Evolutionary conservation across 2,797 vertebrate species (phyloP), one percentile per base, ranked within the genome.

Genomic region (Hozukius guyotensis): DNA sequence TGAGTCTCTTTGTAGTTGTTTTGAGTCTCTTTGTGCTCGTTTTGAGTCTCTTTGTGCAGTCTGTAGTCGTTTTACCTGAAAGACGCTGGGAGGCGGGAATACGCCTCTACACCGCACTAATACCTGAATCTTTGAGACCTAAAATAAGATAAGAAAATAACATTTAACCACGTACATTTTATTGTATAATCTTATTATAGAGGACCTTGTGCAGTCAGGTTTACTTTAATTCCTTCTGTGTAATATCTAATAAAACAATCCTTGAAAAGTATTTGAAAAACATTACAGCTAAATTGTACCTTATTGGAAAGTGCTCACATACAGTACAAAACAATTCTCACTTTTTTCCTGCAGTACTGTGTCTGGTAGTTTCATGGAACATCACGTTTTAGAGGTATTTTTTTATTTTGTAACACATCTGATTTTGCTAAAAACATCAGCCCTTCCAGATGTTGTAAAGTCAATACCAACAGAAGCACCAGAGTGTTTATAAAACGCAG

Each of bases 401-500:
- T 73, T 68, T 71, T 55, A 56, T 27, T 77, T 49, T 38, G 1
- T 20, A 29, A 66, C 20, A 6, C 14, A 32, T 63, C 27, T 61
- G 18, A 75, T 29, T 49, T 77, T 31, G 5, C 10, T 57, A 34
- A 77, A 66, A 36, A 61, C 25, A 46, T 29, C 3, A 81, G 73
- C 75, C 79, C 77, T 84, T 89, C 65, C 20, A 75, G 29, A 77
- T 81, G 69, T 77, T 77, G 61, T 25, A 24, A 53, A 84, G 24
- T 66, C n/a, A 68, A 31, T 29, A 18, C 61, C n/a, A 73, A 80
- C 75, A 81, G 25, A 77, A 76, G 1, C 9, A 34, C 32, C 32
- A 34, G 0, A 14, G 9, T 81, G 20, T 82, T 60, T 42, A 65
- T 57, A 77, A 85, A 85, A 72, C 63, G 18, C 53, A 66, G 38